Percentiles rank a stretch among this genome's conserved stretches.
phyloP scores from a whole-genome alignment of 1,140 invertebrate species.

The Diorhabda carinulata region DNA sequence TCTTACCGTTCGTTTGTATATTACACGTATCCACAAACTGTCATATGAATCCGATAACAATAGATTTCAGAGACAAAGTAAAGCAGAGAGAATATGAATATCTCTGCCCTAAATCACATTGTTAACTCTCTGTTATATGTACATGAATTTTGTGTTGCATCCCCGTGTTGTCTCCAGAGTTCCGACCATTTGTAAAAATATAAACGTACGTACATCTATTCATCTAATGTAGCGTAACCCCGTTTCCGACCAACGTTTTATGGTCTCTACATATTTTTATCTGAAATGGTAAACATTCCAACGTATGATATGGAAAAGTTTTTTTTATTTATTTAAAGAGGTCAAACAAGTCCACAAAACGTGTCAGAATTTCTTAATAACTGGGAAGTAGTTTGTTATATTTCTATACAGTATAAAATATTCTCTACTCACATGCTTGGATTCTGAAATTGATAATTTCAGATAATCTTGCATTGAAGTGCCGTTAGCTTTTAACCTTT shows the following conservation, averaged over 20 bases:
- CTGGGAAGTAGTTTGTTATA: too few relatives aligned
- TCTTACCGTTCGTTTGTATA: too few relatives aligned
- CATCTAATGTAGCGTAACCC: conserved; percentile 1
- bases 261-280: conserved; percentile 1
- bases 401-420: too few relatives aligned
- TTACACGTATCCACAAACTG: too few relatives aligned
- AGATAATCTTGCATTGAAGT: too few relatives aligned
- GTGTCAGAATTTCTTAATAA: too few relatives aligned
- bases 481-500: too few relatives aligned
- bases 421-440: too few relatives aligned
- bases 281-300: background rate
- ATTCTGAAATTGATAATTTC: too few relatives aligned
- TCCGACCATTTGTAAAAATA: background rate
- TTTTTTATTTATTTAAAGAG: background rate
- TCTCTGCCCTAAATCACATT: background rate
- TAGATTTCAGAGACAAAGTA: too few relatives aligned
- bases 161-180: background rate
- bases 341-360: background rate
- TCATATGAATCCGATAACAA: too few relatives aligned
- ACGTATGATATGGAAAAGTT: background rate
- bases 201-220: background rate
- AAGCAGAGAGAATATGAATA: background rate
- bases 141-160: background rate
- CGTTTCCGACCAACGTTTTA: background rate
- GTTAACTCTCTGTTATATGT: background rate